Conservation (phyloP, 2,113 vertebrate genomes). For the Ahaetulla prasina region DNA sequence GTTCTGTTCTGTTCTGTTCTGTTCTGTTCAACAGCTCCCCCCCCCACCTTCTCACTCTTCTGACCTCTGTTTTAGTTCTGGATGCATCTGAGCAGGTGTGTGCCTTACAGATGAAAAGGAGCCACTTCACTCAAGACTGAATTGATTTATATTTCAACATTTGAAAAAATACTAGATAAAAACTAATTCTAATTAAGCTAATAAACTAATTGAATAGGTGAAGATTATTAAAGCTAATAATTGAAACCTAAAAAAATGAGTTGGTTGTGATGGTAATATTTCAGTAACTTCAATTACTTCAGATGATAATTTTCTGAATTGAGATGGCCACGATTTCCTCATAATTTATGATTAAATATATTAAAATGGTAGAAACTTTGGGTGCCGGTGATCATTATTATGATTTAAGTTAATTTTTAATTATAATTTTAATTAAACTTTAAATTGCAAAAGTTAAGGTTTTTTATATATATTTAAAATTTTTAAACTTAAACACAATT, state of each 20-base stretch:
- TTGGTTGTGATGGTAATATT: too few relatives aligned
- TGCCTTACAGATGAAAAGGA: neutral
- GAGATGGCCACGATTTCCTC: neutral
- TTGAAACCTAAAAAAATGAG: too few relatives aligned
- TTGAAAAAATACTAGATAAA: neutral
- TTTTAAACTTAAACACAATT: too few relatives aligned
- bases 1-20: too few relatives aligned
- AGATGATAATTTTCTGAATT: neutral
- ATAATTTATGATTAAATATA: neutral
- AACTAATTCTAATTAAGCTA: neutral
- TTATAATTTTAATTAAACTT: too few relatives aligned
- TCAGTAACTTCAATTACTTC: too few relatives aligned
- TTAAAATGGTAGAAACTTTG: neutral
- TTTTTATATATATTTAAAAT: too few relatives aligned
- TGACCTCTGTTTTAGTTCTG: neutral
- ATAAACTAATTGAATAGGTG: neutral
- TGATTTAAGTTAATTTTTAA: too few relatives aligned
- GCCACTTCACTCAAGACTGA: neutral
- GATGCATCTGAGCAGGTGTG: neutral
- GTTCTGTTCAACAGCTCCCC: too few relatives aligned
- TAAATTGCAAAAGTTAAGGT: too few relatives aligned
- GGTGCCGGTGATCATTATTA: neutral
- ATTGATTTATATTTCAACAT: neutral
- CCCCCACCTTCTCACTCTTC: neutral
- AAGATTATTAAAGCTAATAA: neutral